phyloP scores from a whole-genome alignment of 1,140 invertebrate species.

The Heliconius nattereri region DNA sequence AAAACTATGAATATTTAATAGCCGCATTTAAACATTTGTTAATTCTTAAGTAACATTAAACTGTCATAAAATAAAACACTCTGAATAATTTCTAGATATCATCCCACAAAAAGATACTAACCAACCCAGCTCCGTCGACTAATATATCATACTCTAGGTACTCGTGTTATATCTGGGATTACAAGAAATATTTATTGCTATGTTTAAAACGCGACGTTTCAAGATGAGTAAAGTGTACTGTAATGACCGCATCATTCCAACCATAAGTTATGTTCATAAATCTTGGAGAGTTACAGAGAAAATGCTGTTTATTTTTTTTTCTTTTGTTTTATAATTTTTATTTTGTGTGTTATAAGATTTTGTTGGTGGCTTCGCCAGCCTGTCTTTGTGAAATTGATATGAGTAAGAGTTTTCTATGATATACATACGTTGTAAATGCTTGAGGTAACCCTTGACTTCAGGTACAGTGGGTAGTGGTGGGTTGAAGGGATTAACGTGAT shows the following conservation, averaged over 20 bases:
- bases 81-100: background rate
- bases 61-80: background rate
- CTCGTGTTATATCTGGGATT: conserved; percentile 11
- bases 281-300: background rate
- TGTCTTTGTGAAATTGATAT: too few relatives aligned
- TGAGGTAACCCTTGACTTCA: too few relatives aligned
- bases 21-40: background rate
- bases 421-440: too few relatives aligned
- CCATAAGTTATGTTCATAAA: conserved; percentile 7
- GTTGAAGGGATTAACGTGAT: too few relatives aligned
- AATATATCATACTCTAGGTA: conserved; percentile 6
- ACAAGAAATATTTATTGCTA: conserved; percentile 16
- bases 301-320: background rate
- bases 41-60: background rate
- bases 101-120: conserved; percentile 7
- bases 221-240: conserved; percentile 11
- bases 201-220: conserved; percentile 18
- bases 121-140: background rate
- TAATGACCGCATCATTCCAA: background rate
- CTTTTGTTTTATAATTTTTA: background rate
- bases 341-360: background rate
- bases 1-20: background rate
- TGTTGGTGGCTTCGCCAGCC: too few relatives aligned
- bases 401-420: too few relatives aligned
- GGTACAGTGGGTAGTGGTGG: too few relatives aligned